phyloP scores from a whole-genome alignment of 1,140 invertebrate genomes.

The Alviniconcha marisindica region DNA sequence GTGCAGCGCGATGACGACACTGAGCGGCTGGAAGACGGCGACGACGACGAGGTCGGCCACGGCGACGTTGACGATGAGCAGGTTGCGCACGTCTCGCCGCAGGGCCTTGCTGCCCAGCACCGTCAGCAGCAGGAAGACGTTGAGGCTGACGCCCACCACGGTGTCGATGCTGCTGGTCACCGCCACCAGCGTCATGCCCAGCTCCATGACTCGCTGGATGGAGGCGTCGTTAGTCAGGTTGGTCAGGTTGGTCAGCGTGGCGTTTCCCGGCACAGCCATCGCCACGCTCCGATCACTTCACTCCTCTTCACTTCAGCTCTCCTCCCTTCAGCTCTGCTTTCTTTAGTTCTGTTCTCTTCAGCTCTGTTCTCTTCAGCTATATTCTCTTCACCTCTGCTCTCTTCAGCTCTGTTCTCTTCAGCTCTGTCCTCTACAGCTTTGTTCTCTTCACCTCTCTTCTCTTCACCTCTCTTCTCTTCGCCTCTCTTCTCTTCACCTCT shows the following conservation, averaged over 20 bases:
- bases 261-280: neutral
- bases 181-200: neutral
- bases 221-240: neutral
- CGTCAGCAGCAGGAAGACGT: neutral
- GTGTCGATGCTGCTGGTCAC: neutral
- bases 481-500: too few relatives aligned
- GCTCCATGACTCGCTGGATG: neutral
- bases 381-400: too few relatives aligned
- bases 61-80: conserved; percentile 10
- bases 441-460: too few relatives aligned
- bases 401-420: too few relatives aligned
- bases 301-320: too few relatives aligned
- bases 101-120: neutral
- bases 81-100: neutral
- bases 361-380: too few relatives aligned
- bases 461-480: too few relatives aligned
- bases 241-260: neutral
- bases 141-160: neutral
- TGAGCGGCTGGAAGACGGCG: neutral
- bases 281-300: too few relatives aligned
- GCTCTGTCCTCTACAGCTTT: too few relatives aligned
- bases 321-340: too few relatives aligned
- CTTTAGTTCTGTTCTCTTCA: too few relatives aligned
- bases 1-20: neutral
- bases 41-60: neutral